phyloP scores from a whole-genome alignment of 2,888 invertebrate genomes.

The Tubulanus polymorphus region DNA sequence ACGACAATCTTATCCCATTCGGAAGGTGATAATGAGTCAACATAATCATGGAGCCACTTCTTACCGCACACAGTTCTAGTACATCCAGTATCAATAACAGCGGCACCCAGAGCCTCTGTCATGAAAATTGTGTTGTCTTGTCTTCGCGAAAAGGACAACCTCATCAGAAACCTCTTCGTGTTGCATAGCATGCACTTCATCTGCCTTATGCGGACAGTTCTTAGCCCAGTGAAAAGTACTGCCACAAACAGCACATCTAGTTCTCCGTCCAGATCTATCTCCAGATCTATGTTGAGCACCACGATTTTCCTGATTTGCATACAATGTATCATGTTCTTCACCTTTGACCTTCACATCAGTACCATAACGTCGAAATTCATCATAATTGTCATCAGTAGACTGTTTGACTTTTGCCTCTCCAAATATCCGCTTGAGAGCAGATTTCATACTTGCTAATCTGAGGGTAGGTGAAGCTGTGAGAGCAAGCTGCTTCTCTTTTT shows the following conservation, averaged over 20 bases:
- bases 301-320: background rate
- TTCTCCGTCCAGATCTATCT: background rate
- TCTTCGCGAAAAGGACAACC: no score
- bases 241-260: background rate
- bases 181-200: background rate
- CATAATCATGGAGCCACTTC: slow-evolving; percentile 4
- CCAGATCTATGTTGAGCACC: background rate
- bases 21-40: background rate
- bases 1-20: background rate
- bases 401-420: no score
- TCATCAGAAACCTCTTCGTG: no score
- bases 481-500: background rate
- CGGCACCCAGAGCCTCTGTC: background rate
- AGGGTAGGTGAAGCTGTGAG: background rate
- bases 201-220: background rate
- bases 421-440: slow-evolving; percentile 3
- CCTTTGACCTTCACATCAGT: background rate
- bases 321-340: background rate
- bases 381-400: no score
- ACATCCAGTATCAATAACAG: slow-evolving; percentile 1
- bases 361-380: background rate
- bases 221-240: background rate
- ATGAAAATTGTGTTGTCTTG: background rate
- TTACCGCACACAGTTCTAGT: slow-evolving; percentile 6
- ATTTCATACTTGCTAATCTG: slow-evolving; percentile 4